Evolutionary conservation across 2,888 invertebrate species (phyloP).

Genomic region (Lycia hirtaria): DNA sequence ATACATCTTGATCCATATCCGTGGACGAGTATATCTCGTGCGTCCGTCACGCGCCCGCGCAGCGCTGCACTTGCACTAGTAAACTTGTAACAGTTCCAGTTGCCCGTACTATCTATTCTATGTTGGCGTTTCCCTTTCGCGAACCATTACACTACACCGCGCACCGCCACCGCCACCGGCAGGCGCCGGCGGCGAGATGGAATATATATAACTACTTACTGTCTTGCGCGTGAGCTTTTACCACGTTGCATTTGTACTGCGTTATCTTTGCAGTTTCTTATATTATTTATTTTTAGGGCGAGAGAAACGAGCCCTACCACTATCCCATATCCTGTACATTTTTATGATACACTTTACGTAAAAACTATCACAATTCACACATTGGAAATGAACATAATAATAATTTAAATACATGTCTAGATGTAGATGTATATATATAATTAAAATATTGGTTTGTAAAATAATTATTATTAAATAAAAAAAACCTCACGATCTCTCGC

Average conservation of each 20-base stretch:
- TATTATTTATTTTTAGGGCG: not conserved
- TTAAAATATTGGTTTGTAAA: too few species aligned
- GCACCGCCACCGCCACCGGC: slow-evolving; percentile 2
- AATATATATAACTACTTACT: not conserved
- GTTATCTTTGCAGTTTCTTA: not conserved
- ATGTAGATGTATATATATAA: too few species aligned
- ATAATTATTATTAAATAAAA: too few species aligned
- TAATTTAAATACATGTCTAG: too few species aligned
- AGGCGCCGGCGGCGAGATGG: not conserved
- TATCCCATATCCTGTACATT: too few species aligned
- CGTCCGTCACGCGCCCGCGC: slow-evolving; percentile 49
- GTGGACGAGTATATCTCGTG: slow-evolving; percentile 41
- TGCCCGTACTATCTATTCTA: slow-evolving; percentile 2
- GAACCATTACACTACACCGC: slow-evolving; percentile 34
- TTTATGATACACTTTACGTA: too few species aligned
- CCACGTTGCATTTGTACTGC: too few species aligned
- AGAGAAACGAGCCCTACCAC: too few species aligned
- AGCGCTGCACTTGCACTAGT: slow-evolving; percentile 69
- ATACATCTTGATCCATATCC: too few species aligned
- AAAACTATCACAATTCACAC: too few species aligned
- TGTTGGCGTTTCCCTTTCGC: slow-evolving; percentile 66
- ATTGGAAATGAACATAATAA: too few species aligned
- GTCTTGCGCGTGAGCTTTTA: not conserved
- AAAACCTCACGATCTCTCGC: too few species aligned
- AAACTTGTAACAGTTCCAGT: slow-evolving; percentile 75